Base-by-base conservation (phyloP, 2,888 invertebrate species). In the Melanargia galathea region DNA sequence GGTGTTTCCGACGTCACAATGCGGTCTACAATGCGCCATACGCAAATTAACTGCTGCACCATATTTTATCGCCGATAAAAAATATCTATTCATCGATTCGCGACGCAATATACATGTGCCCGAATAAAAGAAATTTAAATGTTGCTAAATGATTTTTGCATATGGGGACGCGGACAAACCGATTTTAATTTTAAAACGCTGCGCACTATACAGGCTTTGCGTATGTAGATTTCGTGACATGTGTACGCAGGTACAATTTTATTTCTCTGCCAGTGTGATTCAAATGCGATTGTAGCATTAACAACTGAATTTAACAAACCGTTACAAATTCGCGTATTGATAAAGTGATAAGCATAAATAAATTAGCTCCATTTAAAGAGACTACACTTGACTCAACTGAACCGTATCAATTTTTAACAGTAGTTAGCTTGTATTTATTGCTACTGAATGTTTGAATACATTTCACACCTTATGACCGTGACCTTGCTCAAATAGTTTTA, bases 91-190 rank as follows among this genome's bases (percentile, higher is more conserved):
- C 84, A 87, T 79, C 75, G 77, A 89, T 90, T 86, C 78, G 87
- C 75, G 70, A 78, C 84, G 83, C 80, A 77, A 75, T 74, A 79
- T 82, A 80, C 88, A 84, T 86, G 86, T 82, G 87, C 84, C 83
- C 70, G 68, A 73, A 82, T 80, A 87, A 87, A 83, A 78, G 80
- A 83, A 81, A 83, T 87, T 86, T 86, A 86, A 89, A 87, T 80
- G 80, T 79, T 82, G 79, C 85, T 87, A 90, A 90, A 90, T 85
- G 87, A 86, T 87, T 90, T 91, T 90, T 89, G 84, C 90, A 91
- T 90, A 90, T 88, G 88, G 76, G 46, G 61, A 76, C 66, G 87
- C 75, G 46, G 61, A 76, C 66, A 73, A 63, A 67, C 69, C 60
- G 60, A 68, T 67, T 64, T 61, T 18, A 16, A 43, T 43, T 43